Percentiles rank a stretch among this genome's conserved stretches.
phyloP scores from a whole-genome alignment of 2,113 vertebrate genomes.

The Cyanocitta stelleri region DNA sequence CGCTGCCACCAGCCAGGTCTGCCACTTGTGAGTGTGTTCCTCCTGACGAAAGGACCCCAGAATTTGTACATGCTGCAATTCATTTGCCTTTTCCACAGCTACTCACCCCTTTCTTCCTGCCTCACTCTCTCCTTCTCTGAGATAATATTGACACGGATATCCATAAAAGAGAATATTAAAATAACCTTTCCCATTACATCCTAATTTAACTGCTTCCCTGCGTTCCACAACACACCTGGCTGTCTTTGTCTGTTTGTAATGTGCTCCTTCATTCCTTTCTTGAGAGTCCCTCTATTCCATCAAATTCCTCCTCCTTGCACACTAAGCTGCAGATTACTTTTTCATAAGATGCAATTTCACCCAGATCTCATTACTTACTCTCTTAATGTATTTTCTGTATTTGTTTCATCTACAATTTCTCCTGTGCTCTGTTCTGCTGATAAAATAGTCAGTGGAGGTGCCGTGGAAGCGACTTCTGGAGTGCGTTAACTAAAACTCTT shows the following conservation, averaged over 20 bases:
- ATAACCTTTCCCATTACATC: conserved; percentile 40
- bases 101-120: neutral
- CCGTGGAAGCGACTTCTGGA: neutral
- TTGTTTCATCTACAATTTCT: conserved; percentile 61
- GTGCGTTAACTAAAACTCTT: conserved; percentile 2
- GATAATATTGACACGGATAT: conserved; percentile 50
- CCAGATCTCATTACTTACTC: conserved; percentile 74
- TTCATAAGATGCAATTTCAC: conserved; percentile 71
- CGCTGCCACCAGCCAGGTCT: neutral
- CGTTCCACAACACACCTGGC: neutral
- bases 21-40: neutral
- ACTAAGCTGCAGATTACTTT: conserved; percentile 72
- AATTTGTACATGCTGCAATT: neutral
- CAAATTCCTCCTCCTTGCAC: conserved; percentile 52
- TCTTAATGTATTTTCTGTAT: conserved; percentile 67
- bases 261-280: conserved; percentile 47
- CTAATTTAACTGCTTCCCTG: conserved; percentile 56
- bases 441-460: neutral
- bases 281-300: conserved; percentile 29
- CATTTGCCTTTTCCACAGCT: neutral
- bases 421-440: conserved; percentile 36
- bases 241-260: conserved; percentile 50
- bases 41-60: neutral
- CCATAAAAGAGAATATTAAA: conserved; percentile 49
- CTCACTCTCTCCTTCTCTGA: neutral